Percentiles rank a stretch among this genome's conserved stretches.
phyloP scores from a whole-genome alignment of 2,113 vertebrate genomes.

The Chionis minor region DNA sequence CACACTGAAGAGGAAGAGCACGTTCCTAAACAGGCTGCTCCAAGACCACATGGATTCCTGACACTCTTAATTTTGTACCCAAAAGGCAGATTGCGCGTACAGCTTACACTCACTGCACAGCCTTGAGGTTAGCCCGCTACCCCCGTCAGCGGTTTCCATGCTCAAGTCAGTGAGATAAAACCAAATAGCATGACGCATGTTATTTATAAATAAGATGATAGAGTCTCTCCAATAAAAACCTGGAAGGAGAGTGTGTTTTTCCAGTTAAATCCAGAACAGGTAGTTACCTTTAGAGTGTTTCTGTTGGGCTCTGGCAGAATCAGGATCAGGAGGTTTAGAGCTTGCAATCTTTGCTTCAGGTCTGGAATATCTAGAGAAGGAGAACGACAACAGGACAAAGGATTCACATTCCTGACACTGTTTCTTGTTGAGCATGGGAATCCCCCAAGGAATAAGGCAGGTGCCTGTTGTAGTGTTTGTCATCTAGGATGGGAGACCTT shows the following conservation, averaged over 20 bases:
- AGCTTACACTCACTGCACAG: background rate
- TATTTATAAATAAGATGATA: background rate
- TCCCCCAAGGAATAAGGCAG: background rate
- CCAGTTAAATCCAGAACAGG: background rate
- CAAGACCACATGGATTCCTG: background rate
- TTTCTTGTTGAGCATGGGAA: background rate
- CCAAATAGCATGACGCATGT: background rate
- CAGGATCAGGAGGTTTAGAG: constrained; percentile 87
- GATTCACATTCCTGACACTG: background rate
- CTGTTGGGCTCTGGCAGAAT: constrained; percentile 89
- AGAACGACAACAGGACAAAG: background rate
- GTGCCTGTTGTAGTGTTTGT: background rate
- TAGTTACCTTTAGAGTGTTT: constrained; percentile 86
- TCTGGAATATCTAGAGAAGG: constrained; percentile 80
- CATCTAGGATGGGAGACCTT: background rate
- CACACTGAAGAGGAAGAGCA: background rate
- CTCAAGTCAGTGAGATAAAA: background rate
- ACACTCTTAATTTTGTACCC: background rate
- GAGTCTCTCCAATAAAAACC: background rate
- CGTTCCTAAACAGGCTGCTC: background rate
- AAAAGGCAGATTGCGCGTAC: background rate
- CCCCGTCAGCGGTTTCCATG: background rate
- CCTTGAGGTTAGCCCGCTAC: background rate
- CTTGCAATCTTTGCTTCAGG: constrained; percentile 86
- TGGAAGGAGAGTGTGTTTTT: background rate